These are phyloP conservation scores for Pitangus sulphuratus DNA, from an alignment of 2,797 vertebrate genomes.

Conservation along the genomic window DNA sequence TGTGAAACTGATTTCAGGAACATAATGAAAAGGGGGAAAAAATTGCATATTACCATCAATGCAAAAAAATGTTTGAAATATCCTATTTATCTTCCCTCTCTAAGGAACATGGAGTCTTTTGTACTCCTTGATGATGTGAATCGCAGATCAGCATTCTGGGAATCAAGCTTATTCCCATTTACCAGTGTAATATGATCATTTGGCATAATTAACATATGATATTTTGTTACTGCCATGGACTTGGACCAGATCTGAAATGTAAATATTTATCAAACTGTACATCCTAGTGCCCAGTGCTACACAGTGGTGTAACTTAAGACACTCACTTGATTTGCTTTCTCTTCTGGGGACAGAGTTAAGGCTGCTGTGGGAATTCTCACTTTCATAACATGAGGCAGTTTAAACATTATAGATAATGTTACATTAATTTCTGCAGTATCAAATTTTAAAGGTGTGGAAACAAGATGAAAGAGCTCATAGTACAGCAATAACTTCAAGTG, in stretches of 20 bases:
- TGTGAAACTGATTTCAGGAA: conserved; percentile 1
- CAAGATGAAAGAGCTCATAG: conserved; percentile 3
- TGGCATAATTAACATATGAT: conserved; percentile 3
- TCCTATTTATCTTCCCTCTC: background rate
- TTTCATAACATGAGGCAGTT: background rate
- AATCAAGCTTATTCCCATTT: conserved; percentile 3
- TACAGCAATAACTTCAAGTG: background rate
- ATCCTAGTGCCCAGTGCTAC: background rate
- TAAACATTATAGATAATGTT: background rate
- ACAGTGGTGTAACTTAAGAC: background rate
- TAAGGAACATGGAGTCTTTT: background rate
- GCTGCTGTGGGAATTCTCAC: conserved; percentile 40
- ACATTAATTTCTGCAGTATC: conserved; percentile 28
- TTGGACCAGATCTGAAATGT: background rate
- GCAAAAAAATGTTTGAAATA: conserved; percentile 13
- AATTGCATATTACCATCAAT: background rate
- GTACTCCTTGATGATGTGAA: conserved; percentile 1
- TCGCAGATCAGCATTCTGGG: background rate
- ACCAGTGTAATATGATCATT: background rate
- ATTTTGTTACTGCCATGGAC: background rate
- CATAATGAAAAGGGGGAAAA: background rate
- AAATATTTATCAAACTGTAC: conserved; percentile 21
- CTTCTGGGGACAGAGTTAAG: background rate
- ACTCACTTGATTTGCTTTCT: background rate
- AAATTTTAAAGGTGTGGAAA: conserved; percentile 10